Percentiles rank a stretch among this genome's conserved stretches.
phyloP scores from a whole-genome alignment of 2,113 vertebrate genomes.

The Heterotilapia buettikoferi region DNA sequence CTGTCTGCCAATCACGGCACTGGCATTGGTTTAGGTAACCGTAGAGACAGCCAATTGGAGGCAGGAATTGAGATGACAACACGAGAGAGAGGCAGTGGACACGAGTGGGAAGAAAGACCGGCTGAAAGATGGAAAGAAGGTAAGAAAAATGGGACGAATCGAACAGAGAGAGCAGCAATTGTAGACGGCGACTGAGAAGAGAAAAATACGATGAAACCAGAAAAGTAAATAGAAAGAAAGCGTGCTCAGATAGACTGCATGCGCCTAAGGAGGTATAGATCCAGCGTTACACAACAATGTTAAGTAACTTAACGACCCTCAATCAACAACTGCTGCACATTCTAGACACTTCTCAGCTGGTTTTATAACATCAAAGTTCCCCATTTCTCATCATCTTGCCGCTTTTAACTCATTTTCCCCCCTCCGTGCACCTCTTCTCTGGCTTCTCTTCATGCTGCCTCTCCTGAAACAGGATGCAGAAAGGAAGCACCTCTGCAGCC shows the following conservation, averaged over 20 bases:
- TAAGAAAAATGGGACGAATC: neutral
- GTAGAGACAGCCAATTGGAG: conserved; percentile 48
- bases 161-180: neutral
- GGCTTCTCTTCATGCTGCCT: neutral
- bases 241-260: neutral
- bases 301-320: conserved; percentile 45
- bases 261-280: neutral
- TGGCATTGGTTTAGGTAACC: conserved; percentile 44
- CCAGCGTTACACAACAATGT: conserved; percentile 56
- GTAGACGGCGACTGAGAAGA: neutral
- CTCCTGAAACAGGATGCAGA: neutral
- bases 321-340: neutral
- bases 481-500: neutral
- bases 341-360: neutral
- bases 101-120: neutral
- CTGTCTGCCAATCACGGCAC: conserved; percentile 20
- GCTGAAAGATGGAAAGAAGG: neutral
- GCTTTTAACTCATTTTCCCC: neutral
- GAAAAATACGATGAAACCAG: neutral
- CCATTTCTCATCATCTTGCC: neutral
- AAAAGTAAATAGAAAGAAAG: neutral
- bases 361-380: neutral
- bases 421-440: neutral
- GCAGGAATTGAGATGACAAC: neutral
- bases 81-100: neutral